Percentiles rank a stretch among this genome's conserved stretches.
Evolutionary conservation across 2,797 vertebrate species (phyloP).

Genomic region (Hyperoplus lanceolatus): DNA sequence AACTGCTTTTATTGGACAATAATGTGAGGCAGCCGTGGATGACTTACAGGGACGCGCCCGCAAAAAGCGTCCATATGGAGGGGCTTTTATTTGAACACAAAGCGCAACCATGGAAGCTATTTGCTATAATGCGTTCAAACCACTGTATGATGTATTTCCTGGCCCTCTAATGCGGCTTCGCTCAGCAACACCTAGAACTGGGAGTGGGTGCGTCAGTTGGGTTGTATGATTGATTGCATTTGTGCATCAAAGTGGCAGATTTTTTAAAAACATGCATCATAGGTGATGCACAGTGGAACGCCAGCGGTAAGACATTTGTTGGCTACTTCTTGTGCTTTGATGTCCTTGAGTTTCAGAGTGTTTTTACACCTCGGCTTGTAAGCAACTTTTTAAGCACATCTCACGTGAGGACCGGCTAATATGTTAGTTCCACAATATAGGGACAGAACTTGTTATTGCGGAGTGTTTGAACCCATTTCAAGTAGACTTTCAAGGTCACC

Average conservation of each 20-base stretch:
- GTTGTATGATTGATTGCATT: slow-evolving; percentile 49
- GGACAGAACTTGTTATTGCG: background rate
- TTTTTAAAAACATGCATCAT: slow-evolving; percentile 34
- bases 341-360: slow-evolving; percentile 7
- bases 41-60: slow-evolving; percentile 70
- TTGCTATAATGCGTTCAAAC: slow-evolving; percentile 32
- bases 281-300: slow-evolving; percentile 24
- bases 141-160: slow-evolving; percentile 45
- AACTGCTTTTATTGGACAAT: slow-evolving; percentile 78
- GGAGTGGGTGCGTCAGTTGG: slow-evolving; percentile 35
- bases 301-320: slow-evolving; percentile 17
- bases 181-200: slow-evolving; percentile 38
- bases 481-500: background rate
- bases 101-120: slow-evolving; percentile 9
- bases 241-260: slow-evolving; percentile 27
- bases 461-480: slow-evolving; percentile 11
- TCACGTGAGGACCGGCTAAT: background rate
- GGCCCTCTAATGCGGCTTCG: slow-evolving; percentile 10
- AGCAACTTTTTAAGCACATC: background rate
- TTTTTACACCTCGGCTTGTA: background rate
- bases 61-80: slow-evolving; percentile 52
- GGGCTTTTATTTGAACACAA: slow-evolving; percentile 48
- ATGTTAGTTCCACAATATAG: background rate
- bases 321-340: background rate
- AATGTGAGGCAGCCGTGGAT: slow-evolving; percentile 73